Conservation (phyloP, 2,888 invertebrate genomes). For the Portevinia maculata region DNA sequence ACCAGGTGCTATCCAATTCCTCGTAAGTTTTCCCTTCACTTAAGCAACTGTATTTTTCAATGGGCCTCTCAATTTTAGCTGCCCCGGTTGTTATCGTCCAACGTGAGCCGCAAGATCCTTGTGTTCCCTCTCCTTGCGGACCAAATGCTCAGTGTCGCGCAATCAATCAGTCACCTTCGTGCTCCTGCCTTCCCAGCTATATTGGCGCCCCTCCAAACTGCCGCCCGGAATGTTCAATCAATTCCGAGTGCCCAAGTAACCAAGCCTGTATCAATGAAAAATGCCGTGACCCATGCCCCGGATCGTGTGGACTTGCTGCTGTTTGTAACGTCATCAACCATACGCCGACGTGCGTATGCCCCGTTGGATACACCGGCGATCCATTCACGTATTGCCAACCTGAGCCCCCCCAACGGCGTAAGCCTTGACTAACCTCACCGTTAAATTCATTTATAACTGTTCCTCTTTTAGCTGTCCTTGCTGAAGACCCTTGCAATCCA, state of each 20-base stretch:
- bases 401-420: slow-evolving; percentile 82
- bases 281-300: slow-evolving; percentile 89
- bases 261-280: slow-evolving; percentile 89
- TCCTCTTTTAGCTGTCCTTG: slow-evolving; percentile 76
- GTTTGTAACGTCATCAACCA: slow-evolving; percentile 88
- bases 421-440: slow-evolving; percentile 50
- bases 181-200: slow-evolving; percentile 87
- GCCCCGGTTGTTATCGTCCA: slow-evolving; percentile 74
- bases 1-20: slow-evolving; percentile 85
- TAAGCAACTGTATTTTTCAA: slow-evolving; percentile 86
- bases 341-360: slow-evolving; percentile 87
- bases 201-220: slow-evolving; percentile 89
- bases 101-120: slow-evolving; percentile 81
- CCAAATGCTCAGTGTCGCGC: slow-evolving; percentile 86
- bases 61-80: slow-evolving; percentile 85
- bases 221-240: slow-evolving; percentile 88
- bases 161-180: slow-evolving; percentile 85
- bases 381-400: slow-evolving; percentile 89
- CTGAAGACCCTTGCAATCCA: slow-evolving; percentile 87
- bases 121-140: slow-evolving; percentile 88
- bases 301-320: slow-evolving; percentile 87
- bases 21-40: slow-evolving; percentile 84
- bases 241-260: slow-evolving; percentile 88
- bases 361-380: slow-evolving; percentile 86
- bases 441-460: background rate